Conservation (phyloP, 2,888 invertebrate species). For the Amblyjoppa fuscipennis region DNA sequence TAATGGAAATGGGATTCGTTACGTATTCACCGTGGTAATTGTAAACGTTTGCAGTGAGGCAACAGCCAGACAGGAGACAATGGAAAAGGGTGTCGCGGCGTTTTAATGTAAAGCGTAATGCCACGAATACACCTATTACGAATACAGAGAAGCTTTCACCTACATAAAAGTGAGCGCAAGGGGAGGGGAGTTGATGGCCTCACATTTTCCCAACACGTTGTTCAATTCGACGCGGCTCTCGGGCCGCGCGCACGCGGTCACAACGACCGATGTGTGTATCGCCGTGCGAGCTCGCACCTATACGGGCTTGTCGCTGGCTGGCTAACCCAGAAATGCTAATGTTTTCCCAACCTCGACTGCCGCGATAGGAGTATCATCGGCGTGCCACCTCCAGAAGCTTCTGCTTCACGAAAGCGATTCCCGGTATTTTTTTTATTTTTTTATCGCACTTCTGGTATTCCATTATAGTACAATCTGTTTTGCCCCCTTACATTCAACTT, state of each 20-base stretch:
- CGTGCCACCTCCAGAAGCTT: slow-evolving; percentile 16
- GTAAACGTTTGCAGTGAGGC: slow-evolving; percentile 12
- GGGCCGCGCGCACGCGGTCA: background rate
- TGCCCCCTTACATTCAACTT: background rate
- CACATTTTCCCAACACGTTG: slow-evolving; percentile 17
- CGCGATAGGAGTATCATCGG: slow-evolving; percentile 54
- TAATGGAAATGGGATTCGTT: background rate
- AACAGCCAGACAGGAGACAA: background rate
- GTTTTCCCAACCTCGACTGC: slow-evolving; percentile 52
- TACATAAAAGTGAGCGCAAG: background rate
- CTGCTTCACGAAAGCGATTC: slow-evolving; percentile 15
- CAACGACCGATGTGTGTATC: slow-evolving; percentile 6
- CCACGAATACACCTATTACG: background rate
- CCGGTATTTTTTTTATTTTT: background rate
- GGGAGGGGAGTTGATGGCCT: background rate
- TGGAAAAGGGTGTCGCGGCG: slow-evolving; percentile 21
- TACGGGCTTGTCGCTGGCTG: slow-evolving; percentile 45
- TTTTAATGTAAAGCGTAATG: background rate
- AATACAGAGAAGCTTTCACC: background rate
- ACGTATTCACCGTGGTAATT: slow-evolving; percentile 14
- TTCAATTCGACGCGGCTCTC: slow-evolving; percentile 8
- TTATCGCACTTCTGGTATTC: background rate
- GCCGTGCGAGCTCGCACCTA: background rate
- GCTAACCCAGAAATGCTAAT: slow-evolving; percentile 78
- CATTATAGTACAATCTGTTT: background rate